These are phyloP conservation scores for Exaiptasia diaphana DNA, from an alignment of 64 coral and sea anemone genomes.

Conservation along the genomic window DNA sequence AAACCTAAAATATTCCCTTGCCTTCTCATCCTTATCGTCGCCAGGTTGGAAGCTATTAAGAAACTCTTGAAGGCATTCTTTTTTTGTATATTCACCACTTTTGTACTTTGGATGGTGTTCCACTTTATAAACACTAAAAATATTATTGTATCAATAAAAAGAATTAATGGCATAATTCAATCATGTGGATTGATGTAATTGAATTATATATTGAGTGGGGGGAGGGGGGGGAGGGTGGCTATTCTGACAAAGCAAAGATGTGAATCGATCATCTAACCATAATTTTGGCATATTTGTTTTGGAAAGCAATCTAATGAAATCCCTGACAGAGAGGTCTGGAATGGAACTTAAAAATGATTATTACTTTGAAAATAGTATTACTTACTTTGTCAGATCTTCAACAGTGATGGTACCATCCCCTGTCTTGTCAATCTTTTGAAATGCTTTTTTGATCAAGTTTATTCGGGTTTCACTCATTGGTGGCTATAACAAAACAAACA, in stretches of 20 bases:
- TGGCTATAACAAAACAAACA: too few relatives aligned
- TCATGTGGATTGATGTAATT: too few relatives aligned
- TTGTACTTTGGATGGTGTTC: slow-evolving; percentile 70
- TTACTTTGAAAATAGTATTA: too few relatives aligned
- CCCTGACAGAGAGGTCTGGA: background rate
- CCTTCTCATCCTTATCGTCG: slow-evolving; percentile 55
- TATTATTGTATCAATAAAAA: too few relatives aligned
- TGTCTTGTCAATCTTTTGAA: slow-evolving; percentile 66
- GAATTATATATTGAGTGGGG: too few relatives aligned
- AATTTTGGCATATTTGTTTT: too few relatives aligned
- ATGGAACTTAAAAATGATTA: background rate
- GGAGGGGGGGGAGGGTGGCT: too few relatives aligned
- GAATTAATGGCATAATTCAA: too few relatives aligned
- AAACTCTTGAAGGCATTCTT: slow-evolving; percentile 60
- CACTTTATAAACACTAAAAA: slow-evolving; percentile 72
- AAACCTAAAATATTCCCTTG: too few relatives aligned
- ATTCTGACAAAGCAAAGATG: too few relatives aligned
- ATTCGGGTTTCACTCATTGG: slow-evolving; percentile 44
- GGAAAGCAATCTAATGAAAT: too few relatives aligned
- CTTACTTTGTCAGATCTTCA: slow-evolving; percentile 63
- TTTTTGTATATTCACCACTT: slow-evolving; percentile 73
- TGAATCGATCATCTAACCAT: too few relatives aligned
- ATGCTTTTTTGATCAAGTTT: slow-evolving; percentile 59
- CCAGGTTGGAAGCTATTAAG: slow-evolving; percentile 64
- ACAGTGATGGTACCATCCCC: slow-evolving; percentile 75